phyloP scores from a whole-genome alignment of 2,888 invertebrate species.

The Latheticus oryzae region DNA sequence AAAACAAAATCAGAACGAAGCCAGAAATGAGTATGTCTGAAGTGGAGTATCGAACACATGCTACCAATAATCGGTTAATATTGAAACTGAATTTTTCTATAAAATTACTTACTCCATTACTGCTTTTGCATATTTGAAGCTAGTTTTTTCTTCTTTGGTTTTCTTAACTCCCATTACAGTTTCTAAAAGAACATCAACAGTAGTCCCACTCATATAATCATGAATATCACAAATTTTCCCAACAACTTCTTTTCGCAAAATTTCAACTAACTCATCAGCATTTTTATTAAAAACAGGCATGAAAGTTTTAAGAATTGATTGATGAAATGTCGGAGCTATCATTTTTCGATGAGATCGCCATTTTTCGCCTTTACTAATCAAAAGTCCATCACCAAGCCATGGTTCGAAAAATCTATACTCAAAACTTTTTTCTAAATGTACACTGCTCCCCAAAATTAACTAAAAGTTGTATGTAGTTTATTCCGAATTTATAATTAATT shows the following conservation, averaged over 20 bases:
- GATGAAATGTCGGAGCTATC: conserved; percentile 89
- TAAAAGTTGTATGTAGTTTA: not conserved
- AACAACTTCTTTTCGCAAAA: conserved; percentile 73
- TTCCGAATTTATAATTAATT: not conserved
- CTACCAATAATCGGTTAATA: conserved; percentile 7
- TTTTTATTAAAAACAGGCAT: conserved; percentile 87
- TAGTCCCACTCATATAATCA: conserved; percentile 87
- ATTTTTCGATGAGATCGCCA: conserved; percentile 88
- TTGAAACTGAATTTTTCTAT: conserved; percentile 1
- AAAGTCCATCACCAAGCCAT: conserved; percentile 85
- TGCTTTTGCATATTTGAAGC: conserved; percentile 87
- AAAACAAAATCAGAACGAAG: conserved; percentile 82
- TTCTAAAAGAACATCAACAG: conserved; percentile 83
- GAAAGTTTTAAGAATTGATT: conserved; percentile 88
- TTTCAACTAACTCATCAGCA: conserved; percentile 79
- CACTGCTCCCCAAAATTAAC: conserved; percentile 78
- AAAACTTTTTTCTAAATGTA: conserved; percentile 82
- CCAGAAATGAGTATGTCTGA: conserved; percentile 84
- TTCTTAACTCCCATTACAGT: conserved; percentile 91
- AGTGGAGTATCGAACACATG: conserved; percentile 87
- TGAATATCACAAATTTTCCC: conserved; percentile 81
- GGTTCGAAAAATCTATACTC: conserved; percentile 86
- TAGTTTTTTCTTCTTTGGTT: conserved; percentile 82
- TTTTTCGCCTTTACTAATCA: conserved; percentile 86
- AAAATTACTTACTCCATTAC: conserved; percentile 75